Evolutionary conservation across 2,797 vertebrate species (phyloP).

Genomic region (Thaleichthys pacificus): DNA sequence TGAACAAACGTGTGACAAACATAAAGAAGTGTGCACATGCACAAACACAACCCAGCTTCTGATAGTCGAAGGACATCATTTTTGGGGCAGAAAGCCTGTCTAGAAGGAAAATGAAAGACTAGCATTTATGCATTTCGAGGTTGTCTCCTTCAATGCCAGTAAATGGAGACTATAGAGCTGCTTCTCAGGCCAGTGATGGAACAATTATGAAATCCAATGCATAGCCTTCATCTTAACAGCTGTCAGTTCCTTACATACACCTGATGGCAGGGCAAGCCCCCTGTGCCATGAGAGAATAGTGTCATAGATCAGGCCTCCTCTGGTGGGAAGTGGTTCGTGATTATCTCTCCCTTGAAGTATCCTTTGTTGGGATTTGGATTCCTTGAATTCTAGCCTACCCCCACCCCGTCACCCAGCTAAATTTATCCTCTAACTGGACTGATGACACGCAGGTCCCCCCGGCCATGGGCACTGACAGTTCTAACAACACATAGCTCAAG

Average conservation of each 20-base stretch:
- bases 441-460: slow-evolving; percentile 39
- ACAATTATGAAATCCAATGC: not conserved
- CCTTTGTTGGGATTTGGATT: slow-evolving; percentile 28
- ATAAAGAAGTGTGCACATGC: not conserved
- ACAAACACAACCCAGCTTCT: not conserved
- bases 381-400: slow-evolving; percentile 29
- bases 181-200: not conserved
- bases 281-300: not conserved
- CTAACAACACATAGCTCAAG: slow-evolving; percentile 35
- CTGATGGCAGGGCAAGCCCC: not conserved
- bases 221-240: not conserved
- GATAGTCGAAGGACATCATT: not conserved
- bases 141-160: not conserved
- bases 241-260: not conserved
- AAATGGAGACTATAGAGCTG: not conserved
- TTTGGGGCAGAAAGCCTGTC: not conserved
- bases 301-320: too few species aligned
- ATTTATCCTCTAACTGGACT: slow-evolving; percentile 57
- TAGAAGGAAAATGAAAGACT: not conserved
- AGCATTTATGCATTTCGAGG: too few species aligned
- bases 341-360: slow-evolving; percentile 28
- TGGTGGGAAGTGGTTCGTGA: not conserved
- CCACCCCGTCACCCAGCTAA: slow-evolving; percentile 49
- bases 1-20: not conserved
- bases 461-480: slow-evolving; percentile 52